Conservation (phyloP, 2,888 invertebrate genomes). For the Cataglyphis livida region DNA sequence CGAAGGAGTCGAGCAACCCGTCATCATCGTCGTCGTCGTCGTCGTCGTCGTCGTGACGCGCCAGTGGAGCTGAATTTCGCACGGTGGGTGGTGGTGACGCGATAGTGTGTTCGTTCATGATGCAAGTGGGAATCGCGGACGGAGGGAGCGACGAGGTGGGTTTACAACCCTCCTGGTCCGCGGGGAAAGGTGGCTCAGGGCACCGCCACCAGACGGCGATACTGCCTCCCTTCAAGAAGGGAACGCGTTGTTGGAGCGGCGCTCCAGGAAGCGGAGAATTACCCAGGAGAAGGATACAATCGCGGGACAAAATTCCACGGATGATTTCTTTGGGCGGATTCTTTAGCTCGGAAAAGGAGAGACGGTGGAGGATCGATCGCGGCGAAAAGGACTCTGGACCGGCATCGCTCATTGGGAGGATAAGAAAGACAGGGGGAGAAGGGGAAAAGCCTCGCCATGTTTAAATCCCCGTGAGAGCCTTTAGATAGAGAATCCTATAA, state of each 20-base stretch:
- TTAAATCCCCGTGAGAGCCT: constrained; percentile 71
- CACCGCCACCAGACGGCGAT: constrained; percentile 75
- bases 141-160: constrained; percentile 57
- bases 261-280: constrained; percentile 3
- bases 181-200: constrained; percentile 61
- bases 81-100: constrained; percentile 58
- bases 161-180: constrained; percentile 65
- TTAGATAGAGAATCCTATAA: constrained; percentile 71
- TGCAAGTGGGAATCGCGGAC: constrained; percentile 32
- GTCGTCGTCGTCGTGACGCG: constrained; percentile 18
- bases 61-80: constrained; percentile 64
- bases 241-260: background rate
- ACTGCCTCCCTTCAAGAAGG: constrained; percentile 22
- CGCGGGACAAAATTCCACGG: constrained; percentile 25
- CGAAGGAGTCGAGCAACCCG: constrained; percentile 55
- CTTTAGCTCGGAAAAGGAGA: constrained; percentile 39
- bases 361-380: constrained; percentile 37
- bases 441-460: constrained; percentile 59
- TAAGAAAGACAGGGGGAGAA: constrained; percentile 50
- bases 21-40: background rate
- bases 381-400: constrained; percentile 18
- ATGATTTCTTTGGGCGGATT: background rate
- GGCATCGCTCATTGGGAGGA: constrained; percentile 30
- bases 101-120: constrained; percentile 52
- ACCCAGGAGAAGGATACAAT: background rate